Base-by-base conservation (phyloP, 1,140 invertebrate genomes). In the Drosophila grimshawi region DNA sequence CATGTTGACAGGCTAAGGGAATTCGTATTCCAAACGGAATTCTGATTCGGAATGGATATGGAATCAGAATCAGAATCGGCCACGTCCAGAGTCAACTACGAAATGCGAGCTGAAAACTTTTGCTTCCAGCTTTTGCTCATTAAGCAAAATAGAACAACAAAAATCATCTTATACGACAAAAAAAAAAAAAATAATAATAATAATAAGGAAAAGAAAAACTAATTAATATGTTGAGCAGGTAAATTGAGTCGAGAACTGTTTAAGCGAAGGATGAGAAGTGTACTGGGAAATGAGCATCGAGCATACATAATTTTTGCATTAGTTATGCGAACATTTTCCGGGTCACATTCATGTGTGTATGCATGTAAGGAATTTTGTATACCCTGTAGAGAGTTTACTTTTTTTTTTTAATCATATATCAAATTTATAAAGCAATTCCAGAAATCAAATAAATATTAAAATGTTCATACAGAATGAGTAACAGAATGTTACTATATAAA, bases 201-300 rank as follows among this genome's bases (percentile, higher is more conserved):
- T 19, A 19, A 19, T 19, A 19, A 19, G 19, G 19, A 19, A 19
- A 43, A 78, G 69, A 88, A 72, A 86, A 82, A 88, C 80, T 89
- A 88, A 88, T 89, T 88, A 88, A 88, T 88, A 88, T 88, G 83
- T 86, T 73, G 76, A 74, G 68, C 80, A 77, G 67, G 66, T 76
- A 71, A 77, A 80, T 78, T 68, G 49, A 81, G 49, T 62, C 63
- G 48, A 37, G 59, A 35, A 35, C 19, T 19, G 19, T 19, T 19
- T 19, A 45, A 53, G 56, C 45, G 55, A 19, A 19, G 49, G 35
- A 74, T 52, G 60, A 62, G 51, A 53, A 60, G 61, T 64, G 32
- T 41, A 33, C 5, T 46, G 60, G 43, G 48, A 74, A 83, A 73
- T 73, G 52, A 74, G 77, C 77, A 83, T 71, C 71, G 78, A 70